Evolutionary conservation across 2,888 invertebrate species (phyloP).

Genomic region (Lasioglossum malachurum): DNA sequence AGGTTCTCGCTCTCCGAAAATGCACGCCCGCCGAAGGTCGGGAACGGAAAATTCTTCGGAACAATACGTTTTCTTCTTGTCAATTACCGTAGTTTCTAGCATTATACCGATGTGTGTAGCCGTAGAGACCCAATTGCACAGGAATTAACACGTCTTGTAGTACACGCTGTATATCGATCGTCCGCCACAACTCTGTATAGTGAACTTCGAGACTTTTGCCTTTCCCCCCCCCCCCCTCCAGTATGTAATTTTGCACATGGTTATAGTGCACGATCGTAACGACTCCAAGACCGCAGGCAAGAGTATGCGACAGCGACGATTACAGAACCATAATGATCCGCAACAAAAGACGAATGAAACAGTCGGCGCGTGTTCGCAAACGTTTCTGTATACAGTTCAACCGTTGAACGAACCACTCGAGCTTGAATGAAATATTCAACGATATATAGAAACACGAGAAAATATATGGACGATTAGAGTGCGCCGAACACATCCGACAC

Average conservation of each 20-base stretch:
- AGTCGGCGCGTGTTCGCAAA: no score
- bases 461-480: slow-evolving; percentile 1
- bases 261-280: slow-evolving; percentile 47
- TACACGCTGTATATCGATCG: slow-evolving; percentile 32
- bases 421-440: not conserved
- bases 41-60: not conserved
- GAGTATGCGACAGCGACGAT: not conserved
- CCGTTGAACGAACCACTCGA: no score
- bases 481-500: slow-evolving; percentile 46
- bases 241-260: slow-evolving; percentile 21
- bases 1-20: slow-evolving; percentile 21
- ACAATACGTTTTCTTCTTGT: slow-evolving; percentile 52
- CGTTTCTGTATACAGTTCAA: no score
- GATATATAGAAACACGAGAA: not conserved
- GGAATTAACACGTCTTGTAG: slow-evolving; percentile 41
- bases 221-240: not conserved
- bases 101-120: slow-evolving; percentile 34
- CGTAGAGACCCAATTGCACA: slow-evolving; percentile 58
- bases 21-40: not conserved
- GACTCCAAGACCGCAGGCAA: slow-evolving; percentile 1
- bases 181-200: slow-evolving; percentile 28
- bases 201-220: slow-evolving; percentile 10
- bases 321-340: not conserved
- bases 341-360: not conserved
- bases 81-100: slow-evolving; percentile 40